These are phyloP conservation scores for Puntigrus tetrazona DNA, from an alignment of 2,113 vertebrate species.

Conservation along the genomic window DNA sequence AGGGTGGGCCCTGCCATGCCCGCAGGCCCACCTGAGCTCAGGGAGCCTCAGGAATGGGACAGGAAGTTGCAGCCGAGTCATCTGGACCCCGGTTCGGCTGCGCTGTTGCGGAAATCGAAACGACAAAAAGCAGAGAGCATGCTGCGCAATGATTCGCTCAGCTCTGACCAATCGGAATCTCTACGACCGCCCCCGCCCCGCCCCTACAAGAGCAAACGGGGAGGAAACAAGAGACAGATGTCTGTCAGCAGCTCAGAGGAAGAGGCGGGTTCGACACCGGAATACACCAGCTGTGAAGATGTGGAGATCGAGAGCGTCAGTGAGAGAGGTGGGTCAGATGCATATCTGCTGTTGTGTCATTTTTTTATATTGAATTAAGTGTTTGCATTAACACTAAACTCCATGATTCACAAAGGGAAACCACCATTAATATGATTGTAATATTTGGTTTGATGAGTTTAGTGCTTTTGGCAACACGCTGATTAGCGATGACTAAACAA, in stretches of 20 bases:
- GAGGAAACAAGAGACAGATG: conserved; percentile 90
- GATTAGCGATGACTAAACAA: neutral
- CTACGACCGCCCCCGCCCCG: conserved; percentile 92
- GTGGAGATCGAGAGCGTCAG: conserved; percentile 96
- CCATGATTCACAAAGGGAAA: neutral
- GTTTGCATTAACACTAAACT: neutral
- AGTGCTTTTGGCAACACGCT: neutral
- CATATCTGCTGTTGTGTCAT: neutral
- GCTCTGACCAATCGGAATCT: conserved; percentile 96
- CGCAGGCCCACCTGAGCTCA: conserved; percentile 80
- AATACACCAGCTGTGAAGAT: conserved; percentile 98
- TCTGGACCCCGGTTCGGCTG: conserved; percentile 82
- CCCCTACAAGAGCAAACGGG: conserved; percentile 89
- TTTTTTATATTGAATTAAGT: neutral
- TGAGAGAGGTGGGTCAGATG: conserved; percentile 87
- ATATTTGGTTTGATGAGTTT: neutral
- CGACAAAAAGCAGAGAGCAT: conserved; percentile 94
- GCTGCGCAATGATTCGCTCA: conserved; percentile 97
- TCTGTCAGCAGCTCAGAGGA: conserved; percentile 98
- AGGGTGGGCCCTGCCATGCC: conserved; percentile 76
- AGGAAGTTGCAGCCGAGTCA: conserved; percentile 79
- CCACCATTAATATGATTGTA: neutral
- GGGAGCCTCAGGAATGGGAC: conserved; percentile 80
- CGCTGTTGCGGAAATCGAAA: conserved; percentile 85
- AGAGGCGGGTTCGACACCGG: conserved; percentile 94